These are phyloP conservation scores for Dendropsophus ebraccatus DNA, from an alignment of 2,113 vertebrate species.

Conservation along the genomic window DNA sequence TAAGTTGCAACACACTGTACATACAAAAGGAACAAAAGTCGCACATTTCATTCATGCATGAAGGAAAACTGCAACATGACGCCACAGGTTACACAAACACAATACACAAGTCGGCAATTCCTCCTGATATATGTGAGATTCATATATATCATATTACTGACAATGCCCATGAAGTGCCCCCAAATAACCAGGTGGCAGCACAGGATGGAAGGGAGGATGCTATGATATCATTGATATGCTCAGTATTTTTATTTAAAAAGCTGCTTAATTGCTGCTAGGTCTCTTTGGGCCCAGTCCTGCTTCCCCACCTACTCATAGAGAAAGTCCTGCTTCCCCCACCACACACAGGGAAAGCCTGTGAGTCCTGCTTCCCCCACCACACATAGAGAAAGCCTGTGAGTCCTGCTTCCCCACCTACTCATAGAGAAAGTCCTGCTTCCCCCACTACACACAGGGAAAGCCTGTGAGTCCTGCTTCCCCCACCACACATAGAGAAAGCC, in stretches of 20 bases:
- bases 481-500: not conserved
- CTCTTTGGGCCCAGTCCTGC: too few relatives aligned
- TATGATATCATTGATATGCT: not conserved
- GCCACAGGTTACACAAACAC: not conserved
- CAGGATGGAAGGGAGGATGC: not conserved
- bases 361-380: not conserved
- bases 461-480: not conserved
- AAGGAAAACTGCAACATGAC: not conserved
- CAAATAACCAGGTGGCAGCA: not conserved
- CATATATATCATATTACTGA: not conserved
- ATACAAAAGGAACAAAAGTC: not conserved
- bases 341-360: too few relatives aligned
- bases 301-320: too few relatives aligned
- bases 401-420: not conserved
- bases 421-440: not conserved
- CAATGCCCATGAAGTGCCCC: too few relatives aligned
- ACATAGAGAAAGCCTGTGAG: not conserved
- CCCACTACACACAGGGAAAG: not conserved
- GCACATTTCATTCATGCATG: constrained; percentile 1
- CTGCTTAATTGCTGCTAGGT: not conserved
- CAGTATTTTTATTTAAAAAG: not conserved
- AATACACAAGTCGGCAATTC: not conserved
- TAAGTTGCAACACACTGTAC: not conserved
- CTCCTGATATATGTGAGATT: not conserved
- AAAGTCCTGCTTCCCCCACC: not conserved